Percentiles rank a stretch among this genome's conserved stretches.
Conservation (phyloP, 1,140 invertebrate genomes). For the Lepidurus apus region DNA sequence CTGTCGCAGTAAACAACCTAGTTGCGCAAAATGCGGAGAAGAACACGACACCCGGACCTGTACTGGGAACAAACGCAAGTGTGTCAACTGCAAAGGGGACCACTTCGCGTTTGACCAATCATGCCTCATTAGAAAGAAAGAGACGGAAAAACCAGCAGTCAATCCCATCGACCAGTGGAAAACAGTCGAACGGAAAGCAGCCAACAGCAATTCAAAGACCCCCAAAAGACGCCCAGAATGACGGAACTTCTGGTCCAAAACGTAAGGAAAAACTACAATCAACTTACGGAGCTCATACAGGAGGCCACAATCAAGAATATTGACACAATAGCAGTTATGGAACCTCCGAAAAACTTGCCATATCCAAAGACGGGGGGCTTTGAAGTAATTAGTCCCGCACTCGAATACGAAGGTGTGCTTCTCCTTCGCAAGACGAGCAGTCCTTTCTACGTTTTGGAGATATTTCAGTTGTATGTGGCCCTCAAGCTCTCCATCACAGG, state of each 20-base stretch:
- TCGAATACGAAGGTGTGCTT: not conserved
- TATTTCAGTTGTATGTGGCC: not conserved
- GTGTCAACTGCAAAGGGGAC: conserved; percentile 15
- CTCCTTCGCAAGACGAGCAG: not conserved
- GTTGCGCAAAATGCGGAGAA: conserved; percentile 12
- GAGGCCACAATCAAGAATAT: not conserved
- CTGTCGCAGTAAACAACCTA: not conserved
- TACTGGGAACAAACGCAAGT: not conserved
- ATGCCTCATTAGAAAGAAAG: not conserved
- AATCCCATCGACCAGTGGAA: too few relatives aligned
- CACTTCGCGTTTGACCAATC: not conserved
- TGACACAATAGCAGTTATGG: not conserved
- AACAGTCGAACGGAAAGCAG: not conserved
- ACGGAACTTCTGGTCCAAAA: not conserved
- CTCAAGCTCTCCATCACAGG: not conserved
- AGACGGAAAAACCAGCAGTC: too few relatives aligned
- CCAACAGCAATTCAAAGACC: too few relatives aligned
- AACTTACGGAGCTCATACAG: too few relatives aligned
- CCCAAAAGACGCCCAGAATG: not conserved
- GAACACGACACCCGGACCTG: not conserved
- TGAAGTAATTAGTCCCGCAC: not conserved
- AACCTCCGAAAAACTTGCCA: not conserved
- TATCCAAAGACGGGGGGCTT: not conserved
- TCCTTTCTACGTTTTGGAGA: not conserved
- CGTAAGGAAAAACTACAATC: not conserved